Conservation (phyloP, 2,113 vertebrate species). For the Cryptomyrus ogoouensis region DNA sequence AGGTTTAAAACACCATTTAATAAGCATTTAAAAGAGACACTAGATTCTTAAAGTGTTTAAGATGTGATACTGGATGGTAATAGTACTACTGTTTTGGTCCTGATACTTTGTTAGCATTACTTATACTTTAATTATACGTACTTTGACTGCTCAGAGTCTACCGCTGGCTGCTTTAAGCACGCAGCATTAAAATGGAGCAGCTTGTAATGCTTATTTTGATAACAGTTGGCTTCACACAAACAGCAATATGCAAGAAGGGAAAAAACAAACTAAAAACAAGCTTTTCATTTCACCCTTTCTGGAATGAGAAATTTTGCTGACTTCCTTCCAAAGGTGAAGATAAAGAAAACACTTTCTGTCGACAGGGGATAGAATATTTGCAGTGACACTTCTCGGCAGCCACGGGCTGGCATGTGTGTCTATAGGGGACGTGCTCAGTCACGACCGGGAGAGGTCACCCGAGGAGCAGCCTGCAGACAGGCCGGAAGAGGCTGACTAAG, state of each 20-base stretch:
- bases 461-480: neutral
- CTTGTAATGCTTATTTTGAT: neutral
- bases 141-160: neutral
- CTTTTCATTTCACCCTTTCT: neutral
- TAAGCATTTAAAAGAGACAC: neutral
- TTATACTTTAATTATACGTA: neutral
- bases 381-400: neutral
- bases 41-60: neutral
- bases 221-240: neutral
- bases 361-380: neutral
- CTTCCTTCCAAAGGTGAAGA: neutral
- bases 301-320: neutral
- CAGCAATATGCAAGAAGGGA: neutral
- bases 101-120: neutral
- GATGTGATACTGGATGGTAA: neutral
- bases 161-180: neutral
- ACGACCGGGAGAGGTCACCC: neutral
- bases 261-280: neutral
- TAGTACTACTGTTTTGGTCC: neutral
- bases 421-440: neutral
- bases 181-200: neutral
- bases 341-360: neutral
- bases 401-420: neutral
- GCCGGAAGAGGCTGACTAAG: neutral
- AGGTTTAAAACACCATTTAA: neutral